Conservation (phyloP, 2,888 invertebrate genomes). For the Zhengitettix transpicula region DNA sequence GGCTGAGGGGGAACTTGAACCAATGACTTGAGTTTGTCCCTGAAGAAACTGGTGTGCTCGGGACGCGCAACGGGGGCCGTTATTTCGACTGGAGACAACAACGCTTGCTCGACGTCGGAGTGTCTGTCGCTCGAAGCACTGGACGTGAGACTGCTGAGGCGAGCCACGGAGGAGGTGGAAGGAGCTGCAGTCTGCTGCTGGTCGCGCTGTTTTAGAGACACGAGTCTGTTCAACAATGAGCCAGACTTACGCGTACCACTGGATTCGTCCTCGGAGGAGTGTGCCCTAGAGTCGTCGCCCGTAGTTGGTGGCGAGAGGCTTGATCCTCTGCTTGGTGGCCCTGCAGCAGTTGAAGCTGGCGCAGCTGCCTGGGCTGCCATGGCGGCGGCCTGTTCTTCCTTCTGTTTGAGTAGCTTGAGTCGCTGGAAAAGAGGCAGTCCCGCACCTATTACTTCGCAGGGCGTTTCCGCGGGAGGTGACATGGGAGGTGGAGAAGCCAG, state of each 20-base stretch:
- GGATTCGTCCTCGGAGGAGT: constrained; percentile 2
- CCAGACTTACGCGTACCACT: not conserved
- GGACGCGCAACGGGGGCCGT: not conserved
- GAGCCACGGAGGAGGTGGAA: not conserved
- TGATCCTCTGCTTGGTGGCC: not conserved
- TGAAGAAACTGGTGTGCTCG: too few species aligned
- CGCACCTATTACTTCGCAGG: constrained; percentile 46
- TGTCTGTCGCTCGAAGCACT: not conserved
- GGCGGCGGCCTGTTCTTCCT: constrained; percentile 5
- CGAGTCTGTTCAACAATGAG: constrained; percentile 7
- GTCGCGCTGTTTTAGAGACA: constrained; percentile 6
- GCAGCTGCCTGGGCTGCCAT: not conserved
- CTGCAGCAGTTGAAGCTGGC: not conserved
- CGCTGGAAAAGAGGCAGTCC: constrained; percentile 59
- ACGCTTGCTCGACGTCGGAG: not conserved
- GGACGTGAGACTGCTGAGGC: not conserved
- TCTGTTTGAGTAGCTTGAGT: constrained; percentile 51
- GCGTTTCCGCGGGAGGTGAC: constrained; percentile 4
- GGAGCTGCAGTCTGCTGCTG: not conserved
- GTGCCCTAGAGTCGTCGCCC: not conserved
- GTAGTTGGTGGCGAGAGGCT: not conserved
- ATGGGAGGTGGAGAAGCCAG: not conserved
- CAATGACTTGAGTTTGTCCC: constrained; percentile 29
- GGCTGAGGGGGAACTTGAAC: constrained; percentile 5
- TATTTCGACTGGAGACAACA: not conserved